These are phyloP conservation scores for Myzus persicae DNA, from an alignment of 1,140 invertebrate species.

Conservation along the genomic window DNA sequence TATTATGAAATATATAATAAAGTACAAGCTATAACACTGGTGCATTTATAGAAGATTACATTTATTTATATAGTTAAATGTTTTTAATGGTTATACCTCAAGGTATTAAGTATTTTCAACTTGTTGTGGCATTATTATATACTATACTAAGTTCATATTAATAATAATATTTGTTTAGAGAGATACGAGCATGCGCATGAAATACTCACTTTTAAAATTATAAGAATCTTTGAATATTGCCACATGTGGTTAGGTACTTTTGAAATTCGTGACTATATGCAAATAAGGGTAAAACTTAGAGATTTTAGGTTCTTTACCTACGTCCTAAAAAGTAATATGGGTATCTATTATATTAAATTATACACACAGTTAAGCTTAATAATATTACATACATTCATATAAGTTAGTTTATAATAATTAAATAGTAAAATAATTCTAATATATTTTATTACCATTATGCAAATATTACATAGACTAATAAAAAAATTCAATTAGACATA, in stretches of 20 bases:
- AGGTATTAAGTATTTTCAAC: background rate
- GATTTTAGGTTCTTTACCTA: constrained; percentile 2
- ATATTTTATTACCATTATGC: background rate
- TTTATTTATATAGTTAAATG: background rate
- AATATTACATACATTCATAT: background rate
- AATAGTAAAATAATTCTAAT: background rate
- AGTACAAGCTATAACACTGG: background rate
- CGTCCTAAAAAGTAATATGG: background rate
- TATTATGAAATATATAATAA: background rate
- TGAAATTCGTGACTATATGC: background rate
- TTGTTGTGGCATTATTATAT: background rate
- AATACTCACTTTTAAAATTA: background rate
- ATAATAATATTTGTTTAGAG: background rate
- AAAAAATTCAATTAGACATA: background rate
- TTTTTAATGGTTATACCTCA: background rate
- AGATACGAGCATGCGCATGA: background rate
- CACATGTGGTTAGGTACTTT: background rate
- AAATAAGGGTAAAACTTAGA: background rate
- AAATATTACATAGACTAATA: background rate
- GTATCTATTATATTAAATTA: no score
- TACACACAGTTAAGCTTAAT: background rate
- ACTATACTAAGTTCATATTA: background rate
- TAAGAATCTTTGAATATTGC: background rate
- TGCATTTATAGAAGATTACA: background rate
- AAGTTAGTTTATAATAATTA: no score